Conservation (phyloP, 2,888 invertebrate genomes). For the Pomacea canaliculata region DNA sequence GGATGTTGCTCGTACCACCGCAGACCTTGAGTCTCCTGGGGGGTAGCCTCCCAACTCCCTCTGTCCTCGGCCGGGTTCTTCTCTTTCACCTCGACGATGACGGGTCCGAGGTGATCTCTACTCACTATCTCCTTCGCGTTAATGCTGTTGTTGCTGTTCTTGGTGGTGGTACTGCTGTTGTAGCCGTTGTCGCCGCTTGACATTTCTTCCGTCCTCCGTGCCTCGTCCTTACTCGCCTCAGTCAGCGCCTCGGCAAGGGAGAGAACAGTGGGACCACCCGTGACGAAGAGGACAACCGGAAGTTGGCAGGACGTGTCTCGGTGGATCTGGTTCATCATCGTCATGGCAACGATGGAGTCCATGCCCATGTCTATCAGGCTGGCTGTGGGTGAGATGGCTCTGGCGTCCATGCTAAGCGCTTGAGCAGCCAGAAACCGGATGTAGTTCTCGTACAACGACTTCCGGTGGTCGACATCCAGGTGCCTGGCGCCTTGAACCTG, state of each 20-base stretch:
- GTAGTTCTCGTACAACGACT: constrained; percentile 26
- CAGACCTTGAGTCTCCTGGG: no score
- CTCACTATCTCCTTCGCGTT: no score
- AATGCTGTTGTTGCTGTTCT: no score
- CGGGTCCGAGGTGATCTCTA: no score
- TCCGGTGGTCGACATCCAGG: background rate
- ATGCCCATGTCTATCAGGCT: constrained; percentile 38
- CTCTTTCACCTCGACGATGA: no score
- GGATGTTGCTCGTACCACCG: no score
- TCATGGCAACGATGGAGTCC: constrained; percentile 47
- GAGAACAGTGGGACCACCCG: constrained; percentile 15
- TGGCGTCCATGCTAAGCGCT: constrained; percentile 34
- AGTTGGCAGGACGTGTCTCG: constrained; percentile 28
- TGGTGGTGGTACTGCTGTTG: no score
- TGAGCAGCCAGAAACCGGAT: constrained; percentile 24
- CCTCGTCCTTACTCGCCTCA: no score
- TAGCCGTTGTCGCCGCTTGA: no score
- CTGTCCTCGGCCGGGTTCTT: no score
- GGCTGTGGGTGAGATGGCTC: constrained; percentile 21
- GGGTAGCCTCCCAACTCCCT: no score
- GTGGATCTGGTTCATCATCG: constrained; percentile 35
- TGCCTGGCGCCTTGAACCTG: background rate
- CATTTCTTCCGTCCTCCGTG: no score
- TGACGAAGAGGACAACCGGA: constrained; percentile 27
- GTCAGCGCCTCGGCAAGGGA: constrained; percentile 7